Evolutionary conservation across 2,797 vertebrate species (phyloP).

Genomic region (Acrocephalus scirpaceus): DNA sequence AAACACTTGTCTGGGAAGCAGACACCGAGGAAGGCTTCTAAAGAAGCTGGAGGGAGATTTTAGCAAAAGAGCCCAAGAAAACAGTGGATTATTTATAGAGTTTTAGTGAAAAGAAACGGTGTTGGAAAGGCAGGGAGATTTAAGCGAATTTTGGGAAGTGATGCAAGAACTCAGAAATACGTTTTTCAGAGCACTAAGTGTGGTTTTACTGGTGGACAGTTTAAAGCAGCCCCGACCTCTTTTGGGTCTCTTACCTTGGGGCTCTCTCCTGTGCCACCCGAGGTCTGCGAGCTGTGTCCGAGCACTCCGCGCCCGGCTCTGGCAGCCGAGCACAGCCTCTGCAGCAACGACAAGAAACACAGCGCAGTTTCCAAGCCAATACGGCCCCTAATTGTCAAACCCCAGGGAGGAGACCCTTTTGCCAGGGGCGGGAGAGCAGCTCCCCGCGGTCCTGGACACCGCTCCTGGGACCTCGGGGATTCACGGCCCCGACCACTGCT

Average conservation of each 20-base stretch:
- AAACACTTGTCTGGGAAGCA: neutral
- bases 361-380: neutral
- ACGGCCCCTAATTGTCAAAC: neutral
- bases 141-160: neutral
- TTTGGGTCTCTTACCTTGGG: neutral
- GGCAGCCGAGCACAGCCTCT: neutral
- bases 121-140: neutral
- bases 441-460: neutral
- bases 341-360: neutral
- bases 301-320: neutral
- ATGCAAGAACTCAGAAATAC: neutral
- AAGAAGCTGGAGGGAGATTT: neutral
- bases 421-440: neutral
- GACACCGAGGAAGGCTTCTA: neutral
- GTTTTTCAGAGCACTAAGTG: neutral
- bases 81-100: neutral
- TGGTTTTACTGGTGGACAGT: neutral
- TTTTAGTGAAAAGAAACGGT: neutral
- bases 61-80: slow-evolving; percentile 6
- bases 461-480: neutral
- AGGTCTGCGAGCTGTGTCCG: neutral
- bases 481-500: neutral
- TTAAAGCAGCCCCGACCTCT: neutral
- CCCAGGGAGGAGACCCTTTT: neutral
- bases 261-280: neutral